phyloP scores from a whole-genome alignment of 2,797 vertebrate genomes.

The Phoxinus dragarum region DNA sequence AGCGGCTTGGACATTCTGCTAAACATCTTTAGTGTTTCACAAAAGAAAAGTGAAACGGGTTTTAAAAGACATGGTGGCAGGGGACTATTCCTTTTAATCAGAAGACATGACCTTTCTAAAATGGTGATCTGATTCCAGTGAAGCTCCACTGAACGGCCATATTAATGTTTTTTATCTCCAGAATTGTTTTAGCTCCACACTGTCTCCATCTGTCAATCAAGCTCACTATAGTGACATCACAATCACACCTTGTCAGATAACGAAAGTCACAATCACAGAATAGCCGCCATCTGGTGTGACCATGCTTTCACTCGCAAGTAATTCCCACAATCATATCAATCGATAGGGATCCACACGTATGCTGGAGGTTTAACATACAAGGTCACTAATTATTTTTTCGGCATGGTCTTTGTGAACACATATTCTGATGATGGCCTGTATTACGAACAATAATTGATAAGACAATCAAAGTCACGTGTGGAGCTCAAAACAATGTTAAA shows the following conservation, averaged over 20 bases:
- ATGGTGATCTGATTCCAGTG: slow-evolving; percentile 61
- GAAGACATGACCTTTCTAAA: neutral
- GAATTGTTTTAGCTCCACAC: slow-evolving; percentile 96
- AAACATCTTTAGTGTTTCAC: neutral
- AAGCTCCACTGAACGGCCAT: slow-evolving; percentile 73
- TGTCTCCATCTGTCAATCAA: slow-evolving; percentile 75
- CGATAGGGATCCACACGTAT: slow-evolving; percentile 65
- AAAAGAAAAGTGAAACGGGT: neutral
- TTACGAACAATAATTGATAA: slow-evolving; percentile 84
- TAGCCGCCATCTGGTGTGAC: slow-evolving; percentile 46
- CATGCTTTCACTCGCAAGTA: slow-evolving; percentile 11
- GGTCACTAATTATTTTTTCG: neutral
- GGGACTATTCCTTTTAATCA: neutral
- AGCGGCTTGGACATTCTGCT: slow-evolving; percentile 6
- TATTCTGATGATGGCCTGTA: slow-evolving; percentile 65
- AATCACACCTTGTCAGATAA: slow-evolving; percentile 33
- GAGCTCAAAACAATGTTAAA: slow-evolving; percentile 96
- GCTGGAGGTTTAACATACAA: slow-evolving; percentile 1
- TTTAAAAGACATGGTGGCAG: neutral
- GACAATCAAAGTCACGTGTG: slow-evolving; percentile 99
- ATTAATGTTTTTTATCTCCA: slow-evolving; percentile 75
- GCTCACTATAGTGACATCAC: slow-evolving; percentile 28
- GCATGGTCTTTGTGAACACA: slow-evolving; percentile 34
- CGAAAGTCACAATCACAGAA: slow-evolving; percentile 22
- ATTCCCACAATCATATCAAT: slow-evolving; percentile 59